phyloP scores from a whole-genome alignment of 2,797 vertebrate species.

The Cichlasoma orientale region DNA sequence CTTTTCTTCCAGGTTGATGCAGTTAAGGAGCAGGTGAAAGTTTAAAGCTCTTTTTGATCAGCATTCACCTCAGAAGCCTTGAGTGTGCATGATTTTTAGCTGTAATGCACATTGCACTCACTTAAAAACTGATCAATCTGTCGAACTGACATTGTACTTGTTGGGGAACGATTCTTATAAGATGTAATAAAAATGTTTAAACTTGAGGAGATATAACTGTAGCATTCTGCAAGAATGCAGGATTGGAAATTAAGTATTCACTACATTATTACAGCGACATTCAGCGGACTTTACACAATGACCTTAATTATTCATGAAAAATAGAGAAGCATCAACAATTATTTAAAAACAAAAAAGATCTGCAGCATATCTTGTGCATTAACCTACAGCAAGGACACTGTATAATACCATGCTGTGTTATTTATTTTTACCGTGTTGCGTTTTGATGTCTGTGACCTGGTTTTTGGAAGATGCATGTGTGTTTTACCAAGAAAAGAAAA shows the following conservation, averaged over 20 bases:
- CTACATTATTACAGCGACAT: not conserved
- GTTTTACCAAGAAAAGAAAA: not conserved
- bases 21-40: conserved; percentile 96
- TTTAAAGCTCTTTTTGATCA: conserved; percentile 80
- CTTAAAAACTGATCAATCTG: conserved; percentile 79
- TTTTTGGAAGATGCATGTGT: conserved; percentile 45
- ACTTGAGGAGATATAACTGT: conserved; percentile 68
- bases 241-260: not conserved
- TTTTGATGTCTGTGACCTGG: conserved; percentile 6
- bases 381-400: conserved; percentile 5
- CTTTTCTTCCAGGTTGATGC: conserved; percentile 97
- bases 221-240: conserved; percentile 50
- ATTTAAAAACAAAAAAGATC: not conserved
- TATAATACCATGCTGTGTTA: not conserved
- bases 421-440: not conserved
- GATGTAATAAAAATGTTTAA: conserved; percentile 75
- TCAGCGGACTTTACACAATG: conserved; percentile 9
- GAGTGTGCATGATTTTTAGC: conserved; percentile 88
- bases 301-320: not conserved
- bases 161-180: conserved; percentile 63
- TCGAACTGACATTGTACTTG: conserved; percentile 72
- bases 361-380: not conserved
- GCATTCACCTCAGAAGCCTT: conserved; percentile 84
- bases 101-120: conserved; percentile 79
- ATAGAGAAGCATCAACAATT: not conserved